Percentiles rank a stretch among this genome's conserved stretches.
phyloP scores from a whole-genome alignment of 23 tunicate species.

The Trididemnum nubilum region DNA sequence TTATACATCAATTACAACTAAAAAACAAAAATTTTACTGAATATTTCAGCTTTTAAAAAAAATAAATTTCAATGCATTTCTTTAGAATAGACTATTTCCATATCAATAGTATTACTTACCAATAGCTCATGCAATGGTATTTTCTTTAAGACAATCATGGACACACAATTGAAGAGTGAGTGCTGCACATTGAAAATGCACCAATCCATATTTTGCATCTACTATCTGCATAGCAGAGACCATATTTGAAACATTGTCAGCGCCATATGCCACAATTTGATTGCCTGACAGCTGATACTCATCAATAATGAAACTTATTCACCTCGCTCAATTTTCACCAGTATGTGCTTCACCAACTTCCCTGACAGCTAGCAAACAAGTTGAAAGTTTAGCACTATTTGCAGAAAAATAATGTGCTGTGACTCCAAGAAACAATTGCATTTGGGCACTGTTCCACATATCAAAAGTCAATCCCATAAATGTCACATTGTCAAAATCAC shows the following conservation, averaged over 20 bases:
- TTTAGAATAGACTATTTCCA: too few relatives aligned
- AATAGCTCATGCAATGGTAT: too few relatives aligned
- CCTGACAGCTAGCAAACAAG: not conserved
- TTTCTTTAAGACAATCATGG: not conserved
- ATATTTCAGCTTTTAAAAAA: too few relatives aligned
- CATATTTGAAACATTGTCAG: slow-evolving; percentile 12
- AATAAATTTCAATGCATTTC: too few relatives aligned
- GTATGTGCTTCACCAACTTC: slow-evolving; percentile 10
- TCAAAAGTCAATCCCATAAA: too few relatives aligned
- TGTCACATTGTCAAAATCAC: too few relatives aligned
- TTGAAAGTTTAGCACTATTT: not conserved
- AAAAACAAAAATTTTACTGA: too few relatives aligned
- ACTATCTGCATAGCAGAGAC: not conserved
- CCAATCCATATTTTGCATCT: not conserved
- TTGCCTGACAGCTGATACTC: not conserved
- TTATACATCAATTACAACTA: too few relatives aligned
- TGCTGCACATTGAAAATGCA: slow-evolving; percentile 6
- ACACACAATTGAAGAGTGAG: slow-evolving; percentile 7
- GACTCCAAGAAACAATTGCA: slow-evolving; percentile 5
- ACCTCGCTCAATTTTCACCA: not conserved
- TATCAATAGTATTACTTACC: too few relatives aligned
- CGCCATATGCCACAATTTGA: not conserved
- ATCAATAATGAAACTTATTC: too few relatives aligned
- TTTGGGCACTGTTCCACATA: not conserved
- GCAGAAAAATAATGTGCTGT: not conserved